Conservation (phyloP, 2,797 vertebrate genomes). For the Gambelia wislizenii region DNA sequence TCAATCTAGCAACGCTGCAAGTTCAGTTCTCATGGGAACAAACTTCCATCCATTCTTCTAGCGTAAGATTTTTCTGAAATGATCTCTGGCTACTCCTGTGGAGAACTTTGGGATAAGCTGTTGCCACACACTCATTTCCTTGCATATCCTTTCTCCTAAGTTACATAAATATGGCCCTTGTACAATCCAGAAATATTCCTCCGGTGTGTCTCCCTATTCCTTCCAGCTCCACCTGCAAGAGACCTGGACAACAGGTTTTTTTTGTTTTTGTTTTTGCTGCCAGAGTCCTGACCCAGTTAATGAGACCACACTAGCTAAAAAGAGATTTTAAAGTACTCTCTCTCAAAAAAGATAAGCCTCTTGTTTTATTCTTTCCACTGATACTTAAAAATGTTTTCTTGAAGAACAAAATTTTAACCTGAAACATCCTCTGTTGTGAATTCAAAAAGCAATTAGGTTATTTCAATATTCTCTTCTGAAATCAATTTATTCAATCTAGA, state of each 20-base stretch:
- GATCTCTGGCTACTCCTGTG: neutral
- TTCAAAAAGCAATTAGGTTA: slow-evolving; percentile 27
- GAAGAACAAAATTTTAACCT: neutral
- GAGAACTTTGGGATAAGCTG: neutral
- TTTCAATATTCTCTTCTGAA: neutral
- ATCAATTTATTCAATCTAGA: neutral
- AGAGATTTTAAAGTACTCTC: neutral
- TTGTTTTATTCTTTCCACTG: neutral
- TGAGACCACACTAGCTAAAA: neutral
- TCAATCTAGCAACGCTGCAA: too few relatives aligned
- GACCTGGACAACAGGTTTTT: neutral
- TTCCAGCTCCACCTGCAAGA: neutral
- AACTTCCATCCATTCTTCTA: neutral
- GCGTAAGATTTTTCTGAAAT: neutral
- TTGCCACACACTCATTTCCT: neutral
- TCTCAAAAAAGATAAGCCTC: too few relatives aligned
- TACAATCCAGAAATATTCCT: neutral
- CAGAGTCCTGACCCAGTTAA: neutral
- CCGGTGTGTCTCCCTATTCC: neutral
- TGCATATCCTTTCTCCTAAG: neutral
- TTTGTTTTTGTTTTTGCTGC: neutral
- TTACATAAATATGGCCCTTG: neutral
- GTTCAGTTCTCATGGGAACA: neutral
- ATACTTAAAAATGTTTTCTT: neutral
- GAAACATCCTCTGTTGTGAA: neutral